Evolutionary conservation across 2,113 vertebrate genomes (phyloP).

Genomic region (Pithys albifrons): DNA sequence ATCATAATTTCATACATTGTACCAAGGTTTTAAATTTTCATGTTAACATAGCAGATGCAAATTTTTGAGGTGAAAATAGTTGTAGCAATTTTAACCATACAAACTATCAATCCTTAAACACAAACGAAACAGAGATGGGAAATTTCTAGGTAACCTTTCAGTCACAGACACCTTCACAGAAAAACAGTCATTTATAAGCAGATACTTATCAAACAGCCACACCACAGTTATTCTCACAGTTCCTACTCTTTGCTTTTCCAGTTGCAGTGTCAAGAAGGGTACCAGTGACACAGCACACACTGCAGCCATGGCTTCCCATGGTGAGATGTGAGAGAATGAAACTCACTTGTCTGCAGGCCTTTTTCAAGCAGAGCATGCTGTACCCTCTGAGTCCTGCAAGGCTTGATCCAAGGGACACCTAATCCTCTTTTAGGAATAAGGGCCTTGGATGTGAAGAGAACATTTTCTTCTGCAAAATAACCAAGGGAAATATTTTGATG

Average conservation of each 20-base stretch:
- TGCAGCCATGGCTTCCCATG: background rate
- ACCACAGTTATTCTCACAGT: background rate
- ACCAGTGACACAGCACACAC: fast-evolving
- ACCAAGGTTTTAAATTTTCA: conserved; percentile 12
- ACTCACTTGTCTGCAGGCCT: background rate
- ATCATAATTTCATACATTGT: conserved; percentile 32
- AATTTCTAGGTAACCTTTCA: background rate
- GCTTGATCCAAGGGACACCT: background rate
- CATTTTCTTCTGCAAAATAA: background rate
- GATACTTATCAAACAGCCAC: background rate
- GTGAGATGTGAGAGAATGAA: background rate
- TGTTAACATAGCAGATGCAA: background rate
- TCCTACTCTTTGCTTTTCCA: background rate
- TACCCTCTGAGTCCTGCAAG: background rate
- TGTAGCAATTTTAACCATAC: background rate
- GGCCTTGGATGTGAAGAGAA: background rate
- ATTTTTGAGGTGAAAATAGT: background rate
- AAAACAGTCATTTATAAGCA: background rate
- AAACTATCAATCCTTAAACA: background rate
- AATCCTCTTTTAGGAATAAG: background rate
- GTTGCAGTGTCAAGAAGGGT: fast-evolving
- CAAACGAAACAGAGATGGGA: background rate
- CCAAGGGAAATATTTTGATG: background rate
- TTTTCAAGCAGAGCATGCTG: background rate
- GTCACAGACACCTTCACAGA: background rate